phyloP scores from a whole-genome alignment of 2,888 invertebrate genomes.

The Calliphora vomitoria region DNA sequence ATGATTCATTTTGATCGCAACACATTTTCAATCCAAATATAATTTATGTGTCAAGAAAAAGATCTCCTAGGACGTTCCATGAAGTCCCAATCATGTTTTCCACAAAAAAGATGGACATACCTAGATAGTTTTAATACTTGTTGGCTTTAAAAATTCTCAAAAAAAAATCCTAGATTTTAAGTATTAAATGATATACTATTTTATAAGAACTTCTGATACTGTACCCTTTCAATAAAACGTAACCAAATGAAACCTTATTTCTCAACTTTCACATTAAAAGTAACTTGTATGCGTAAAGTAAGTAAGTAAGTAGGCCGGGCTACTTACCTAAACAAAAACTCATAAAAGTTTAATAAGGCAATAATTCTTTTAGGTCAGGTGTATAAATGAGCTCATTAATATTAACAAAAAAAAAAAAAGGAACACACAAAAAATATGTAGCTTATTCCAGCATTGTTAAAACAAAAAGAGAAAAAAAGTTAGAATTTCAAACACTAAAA shows the following conservation, averaged over 20 bases:
- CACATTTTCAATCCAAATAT: no score
- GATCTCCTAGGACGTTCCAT: no score
- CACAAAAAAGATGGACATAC: no score
- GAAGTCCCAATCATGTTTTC: no score
- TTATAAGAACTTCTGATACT: not conserved
- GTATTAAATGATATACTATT: not conserved
- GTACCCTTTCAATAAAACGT: not conserved
- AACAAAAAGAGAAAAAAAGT: no score
- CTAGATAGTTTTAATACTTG: no score
- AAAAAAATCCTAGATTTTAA: no score
- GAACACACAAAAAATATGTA: not conserved
- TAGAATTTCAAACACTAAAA: not conserved
- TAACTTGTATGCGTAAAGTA: not conserved
- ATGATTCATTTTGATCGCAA: no score
- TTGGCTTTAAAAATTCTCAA: no score
- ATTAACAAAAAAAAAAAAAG: conserved; percentile 10
- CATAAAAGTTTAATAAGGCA: conserved; percentile 81
- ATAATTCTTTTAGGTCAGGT: conserved; percentile 79
- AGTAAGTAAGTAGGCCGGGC: not conserved
- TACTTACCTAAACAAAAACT: conserved; percentile 58
- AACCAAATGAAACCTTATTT: conserved; percentile 7
- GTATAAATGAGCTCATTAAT: conserved; percentile 62
- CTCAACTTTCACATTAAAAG: not conserved
- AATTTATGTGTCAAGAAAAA: no score
- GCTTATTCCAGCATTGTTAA: not conserved